phyloP scores from a whole-genome alignment of 1,140 invertebrate species.

The Argopecten irradians region DNA sequence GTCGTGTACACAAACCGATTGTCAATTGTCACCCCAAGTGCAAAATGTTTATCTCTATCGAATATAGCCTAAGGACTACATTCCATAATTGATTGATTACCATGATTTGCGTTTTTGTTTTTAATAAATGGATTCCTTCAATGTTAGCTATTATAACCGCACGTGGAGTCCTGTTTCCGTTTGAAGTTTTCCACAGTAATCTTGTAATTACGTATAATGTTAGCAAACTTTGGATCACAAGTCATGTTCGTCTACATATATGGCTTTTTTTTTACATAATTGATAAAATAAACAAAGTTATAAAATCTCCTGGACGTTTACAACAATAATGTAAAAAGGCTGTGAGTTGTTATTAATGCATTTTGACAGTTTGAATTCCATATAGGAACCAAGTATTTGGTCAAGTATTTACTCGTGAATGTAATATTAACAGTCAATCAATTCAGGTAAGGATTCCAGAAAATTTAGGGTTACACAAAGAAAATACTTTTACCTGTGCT shows the following conservation, averaged over 20 bases:
- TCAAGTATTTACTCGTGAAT: too few species aligned
- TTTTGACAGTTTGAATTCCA: too few species aligned
- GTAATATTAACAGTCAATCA: too few species aligned
- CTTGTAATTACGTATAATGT: background rate
- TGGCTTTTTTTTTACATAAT: background rate
- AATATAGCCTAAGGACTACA: background rate
- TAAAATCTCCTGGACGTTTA: too few species aligned
- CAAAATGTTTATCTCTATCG: slow-evolving; percentile 10
- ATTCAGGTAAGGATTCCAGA: too few species aligned
- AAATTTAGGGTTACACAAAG: too few species aligned
- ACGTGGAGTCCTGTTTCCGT: background rate
- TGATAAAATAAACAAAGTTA: background rate
- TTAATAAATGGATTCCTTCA: background rate
- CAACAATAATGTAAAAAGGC: too few species aligned
- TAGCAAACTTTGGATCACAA: background rate
- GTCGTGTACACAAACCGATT: background rate
- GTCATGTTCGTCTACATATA: background rate
- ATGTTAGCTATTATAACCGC: background rate
- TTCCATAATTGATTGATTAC: slow-evolving; percentile 2
- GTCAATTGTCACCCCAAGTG: background rate
- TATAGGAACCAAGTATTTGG: too few species aligned
- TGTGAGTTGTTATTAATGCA: too few species aligned
- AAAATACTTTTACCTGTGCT: too few species aligned
- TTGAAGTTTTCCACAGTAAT: background rate
- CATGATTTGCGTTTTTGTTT: background rate